Evolutionary conservation across 2,113 vertebrate genomes (phyloP).

Genomic region (Oreotrochilus melanogaster): DNA sequence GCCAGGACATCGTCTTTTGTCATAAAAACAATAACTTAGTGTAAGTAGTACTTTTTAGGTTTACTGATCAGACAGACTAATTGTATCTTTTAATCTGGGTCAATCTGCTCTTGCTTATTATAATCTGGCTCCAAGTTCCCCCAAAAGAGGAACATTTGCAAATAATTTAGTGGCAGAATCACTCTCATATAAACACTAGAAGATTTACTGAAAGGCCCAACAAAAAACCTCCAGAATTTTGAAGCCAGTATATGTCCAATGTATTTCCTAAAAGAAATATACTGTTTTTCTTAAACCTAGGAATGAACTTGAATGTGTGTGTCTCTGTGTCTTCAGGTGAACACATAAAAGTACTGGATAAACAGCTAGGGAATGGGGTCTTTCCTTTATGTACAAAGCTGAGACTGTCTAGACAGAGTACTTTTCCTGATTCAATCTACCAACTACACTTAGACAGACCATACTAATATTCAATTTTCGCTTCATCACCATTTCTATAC

Average conservation of each 20-base stretch:
- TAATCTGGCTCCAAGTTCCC: conserved; percentile 75
- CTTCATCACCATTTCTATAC: background rate
- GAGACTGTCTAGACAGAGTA: background rate
- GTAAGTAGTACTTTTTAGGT: conserved; percentile 83
- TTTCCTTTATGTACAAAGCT: conserved; percentile 25
- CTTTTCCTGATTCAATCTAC: conserved; percentile 3
- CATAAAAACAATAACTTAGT: conserved; percentile 83
- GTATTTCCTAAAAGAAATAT: background rate
- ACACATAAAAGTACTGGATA: background rate
- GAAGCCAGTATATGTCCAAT: background rate
- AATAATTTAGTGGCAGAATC: conserved; percentile 76
- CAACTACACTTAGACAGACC: background rate
- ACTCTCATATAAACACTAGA: conserved; percentile 63
- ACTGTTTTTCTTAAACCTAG: background rate
- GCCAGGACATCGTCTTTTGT: conserved; percentile 79
- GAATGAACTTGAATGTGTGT: background rate
- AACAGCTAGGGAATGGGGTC: background rate
- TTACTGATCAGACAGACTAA: conserved; percentile 85
- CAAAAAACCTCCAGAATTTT: conserved; percentile 19
- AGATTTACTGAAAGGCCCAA: background rate
- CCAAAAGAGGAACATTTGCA: conserved; percentile 72
- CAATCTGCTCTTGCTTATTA: conserved; percentile 85
- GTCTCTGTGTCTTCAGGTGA: background rate
- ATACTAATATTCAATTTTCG: conserved; percentile 11
- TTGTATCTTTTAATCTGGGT: conserved; percentile 89